Evolutionary conservation across 2,888 invertebrate species (phyloP), one percentile per base, ranked within the genome.

Genomic region (Pecten maximus): DNA sequence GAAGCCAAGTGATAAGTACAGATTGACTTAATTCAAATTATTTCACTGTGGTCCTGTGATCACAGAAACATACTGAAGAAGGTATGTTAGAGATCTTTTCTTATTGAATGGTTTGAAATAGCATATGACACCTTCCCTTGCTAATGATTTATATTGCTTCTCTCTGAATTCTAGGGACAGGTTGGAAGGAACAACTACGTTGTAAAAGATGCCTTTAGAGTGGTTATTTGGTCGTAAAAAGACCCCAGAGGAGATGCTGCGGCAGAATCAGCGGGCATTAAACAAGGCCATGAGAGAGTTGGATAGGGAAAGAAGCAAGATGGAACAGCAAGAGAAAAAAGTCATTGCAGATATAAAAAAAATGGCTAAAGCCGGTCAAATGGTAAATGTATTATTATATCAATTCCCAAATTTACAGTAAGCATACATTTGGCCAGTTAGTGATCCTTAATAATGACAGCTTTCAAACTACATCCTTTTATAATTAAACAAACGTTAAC

Each of bases 321-420:
- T 99, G 99, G 99, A 99, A 97, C 98, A 99, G 95, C 99, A 99
- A 96, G 99, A 99, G 96, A 99, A 99, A 97, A 99, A 99, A 97
- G 98, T 99, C 92, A 99, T 99, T 92, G 98, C 98, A 0, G 99
- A 99, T 96, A 99, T 99, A 93, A 99, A 99, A 97, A 99, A 99
- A 97, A 98, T 99, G 97, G 99, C 99, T 0, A 99, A 99, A 96
- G 99, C 99, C 96, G 99, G 99, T 23, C 99, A 99, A 97, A 99
- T 99, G 99, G 99, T 98, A 96, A 96, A 93, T 92, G 39, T 40
- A 39, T 54, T n/a, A n/a, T n/a, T n/a, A n/a, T n/a, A n/a, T n/a
- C n/a, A 8, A 88, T 19, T n/a, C 40, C 28, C 48, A 48, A 48
- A 15, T 48, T 48, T 8, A 48, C 48, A 48, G n/a, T n/a, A n/a